Base-by-base conservation (phyloP, 2,797 vertebrate genomes). In the Hybognathus amarus region DNA sequence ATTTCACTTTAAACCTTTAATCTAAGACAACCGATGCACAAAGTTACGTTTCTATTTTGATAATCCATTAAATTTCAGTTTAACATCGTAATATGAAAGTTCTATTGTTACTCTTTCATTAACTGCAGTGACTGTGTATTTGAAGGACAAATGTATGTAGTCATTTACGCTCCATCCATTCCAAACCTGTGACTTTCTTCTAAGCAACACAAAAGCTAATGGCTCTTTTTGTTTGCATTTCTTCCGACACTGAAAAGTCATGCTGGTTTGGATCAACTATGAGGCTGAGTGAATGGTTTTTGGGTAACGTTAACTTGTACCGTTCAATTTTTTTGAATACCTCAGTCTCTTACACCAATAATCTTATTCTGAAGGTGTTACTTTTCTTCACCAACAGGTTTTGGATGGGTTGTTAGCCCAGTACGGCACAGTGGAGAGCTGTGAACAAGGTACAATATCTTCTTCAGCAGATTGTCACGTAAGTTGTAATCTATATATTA, bases 371-470 rank as follows among this genome's bases (percentile, higher is more conserved):
- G 38, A 33, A 71, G n/a, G 61, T 77, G 75, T 64, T 63, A 61
- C 7, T 71, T 36, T 36, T 47, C 61, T 50, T 84, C 15, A 83
- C 59, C 74, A 79, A 38, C 86, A 99, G 98, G 97, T 98, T 83
- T 93, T 99, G 95, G 98, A 99, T 85, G 94, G 97, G 90, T 96
- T 98, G 92, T 94, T 99, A 90, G 97, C 96, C 88, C 97, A 99
- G 89, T 99, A 99, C 91, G 98, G 98, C 91, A 93, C 96, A 86
- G 98, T 99, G 92, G 98, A 99, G 92, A 98, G 94, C 95, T 99
- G 98, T 96, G 97, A 99, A 94, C 98, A 99, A 99, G 98, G 98
- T 99, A 8, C 61, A 82, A 38, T 77, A 67, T 52, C 4, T 15
- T 33, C 11, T 10, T 50, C 5, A 63, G 12, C 17, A 24, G 38